phyloP scores from a whole-genome alignment of 2,113 vertebrate genomes.

The Hypanus sabinus region DNA sequence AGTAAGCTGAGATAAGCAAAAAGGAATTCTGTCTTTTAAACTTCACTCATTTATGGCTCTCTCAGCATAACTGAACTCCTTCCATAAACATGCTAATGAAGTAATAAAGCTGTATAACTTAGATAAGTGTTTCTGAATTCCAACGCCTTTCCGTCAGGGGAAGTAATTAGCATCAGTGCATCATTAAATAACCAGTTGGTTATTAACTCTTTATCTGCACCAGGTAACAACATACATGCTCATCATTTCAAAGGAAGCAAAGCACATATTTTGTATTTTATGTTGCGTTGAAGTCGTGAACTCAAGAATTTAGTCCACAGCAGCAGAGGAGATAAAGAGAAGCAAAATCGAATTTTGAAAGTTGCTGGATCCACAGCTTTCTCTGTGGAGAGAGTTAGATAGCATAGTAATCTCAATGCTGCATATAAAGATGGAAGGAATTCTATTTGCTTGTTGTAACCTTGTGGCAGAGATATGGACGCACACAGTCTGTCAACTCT shows the following conservation, averaged over 20 bases:
- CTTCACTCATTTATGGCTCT: slow-evolving; percentile 29
- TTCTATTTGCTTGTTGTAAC: not conserved
- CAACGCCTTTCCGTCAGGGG: slow-evolving; percentile 12
- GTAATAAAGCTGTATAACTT: slow-evolving; percentile 36
- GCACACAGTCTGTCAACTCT: not conserved
- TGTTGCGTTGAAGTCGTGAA: not conserved
- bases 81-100: slow-evolving; percentile 38
- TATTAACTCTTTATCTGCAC: slow-evolving; percentile 21
- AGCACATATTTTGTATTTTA: not conserved
- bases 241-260: not conserved
- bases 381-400: not conserved
- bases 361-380: not conserved
- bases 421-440: not conserved
- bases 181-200: slow-evolving; percentile 23
- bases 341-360: not conserved
- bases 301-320: not conserved
- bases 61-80: slow-evolving; percentile 30
- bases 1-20: slow-evolving; percentile 37
- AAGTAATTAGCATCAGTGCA: slow-evolving; percentile 27
- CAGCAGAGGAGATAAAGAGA: not conserved
- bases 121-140: slow-evolving; percentile 34
- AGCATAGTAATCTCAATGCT: not conserved
- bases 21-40: slow-evolving; percentile 32
- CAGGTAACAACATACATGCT: not conserved
- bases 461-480: not conserved